Base-by-base conservation (phyloP, 2,888 invertebrate species). In the Crocallis elinguaria region DNA sequence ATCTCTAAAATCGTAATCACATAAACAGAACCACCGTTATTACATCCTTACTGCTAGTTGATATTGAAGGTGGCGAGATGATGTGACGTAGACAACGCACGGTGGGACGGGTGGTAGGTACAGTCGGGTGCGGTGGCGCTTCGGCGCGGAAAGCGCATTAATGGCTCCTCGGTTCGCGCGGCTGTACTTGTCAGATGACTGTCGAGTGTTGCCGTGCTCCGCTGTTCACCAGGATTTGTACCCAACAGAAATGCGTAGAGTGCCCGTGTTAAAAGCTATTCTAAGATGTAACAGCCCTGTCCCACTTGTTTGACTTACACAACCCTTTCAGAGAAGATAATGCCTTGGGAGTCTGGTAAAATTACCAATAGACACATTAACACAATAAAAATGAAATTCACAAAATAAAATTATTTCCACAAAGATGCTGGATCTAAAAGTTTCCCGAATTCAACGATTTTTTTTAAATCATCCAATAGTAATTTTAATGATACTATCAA, bases 181-280 rank as follows among this genome's bases (percentile, higher is more conserved):
- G 67, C 66, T 70, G 76, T 74, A 78, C 75, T 81, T 85, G 88
- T 86, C 88, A 78, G 87, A 84, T 88, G 79, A 87, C 70, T 86
- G 87, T 86, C 86, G 64, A 62, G 51, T 85, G 86, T 86, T 85
- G 62, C 62, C 59, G 62, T 62, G 64, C 69, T 65, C 43, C 62
- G 60, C 64, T 66, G 59, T 60, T 60, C 56, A 17, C 61, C 60
- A 64, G 66, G 75, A 78, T 76, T 77, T 74, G 63, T 67, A 56
- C 52, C 52, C 58, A 63, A 66, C 70, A 65, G 49, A 67, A 63
- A 65, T 60, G 67, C 68, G 70, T 62, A 64, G 62, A 71, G 66
- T 68, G 63, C 57, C 39, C 41, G n/a, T 44, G 49, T 65, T 61
- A 59, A 61, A 61, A 65, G 54, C 35, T 45, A 32, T 49, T 49